A percentile compares a stretch with the other conserved stretches of the same genome.
These are phyloP conservation scores for Anguilla marmorata DNA, from an alignment of 2,797 vertebrate genomes.

Conservation along the genomic window DNA sequence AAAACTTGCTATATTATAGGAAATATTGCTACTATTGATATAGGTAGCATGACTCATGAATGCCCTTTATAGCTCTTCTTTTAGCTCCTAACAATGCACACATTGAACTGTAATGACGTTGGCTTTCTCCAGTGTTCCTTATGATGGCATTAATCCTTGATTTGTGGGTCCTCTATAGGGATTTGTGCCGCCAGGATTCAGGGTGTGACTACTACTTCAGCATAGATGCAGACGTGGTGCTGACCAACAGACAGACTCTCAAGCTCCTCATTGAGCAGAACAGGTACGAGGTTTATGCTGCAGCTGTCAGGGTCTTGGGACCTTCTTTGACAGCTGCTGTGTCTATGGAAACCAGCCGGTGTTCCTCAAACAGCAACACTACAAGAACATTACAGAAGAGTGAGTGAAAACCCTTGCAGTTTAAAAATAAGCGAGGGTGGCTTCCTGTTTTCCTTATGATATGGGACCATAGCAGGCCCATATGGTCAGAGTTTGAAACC, in stretches of 20 bases:
- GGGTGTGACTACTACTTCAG: slow-evolving; percentile 90
- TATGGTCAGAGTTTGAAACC: slow-evolving; percentile 53
- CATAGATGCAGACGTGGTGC: slow-evolving; percentile 91
- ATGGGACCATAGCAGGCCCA: slow-evolving; percentile 51
- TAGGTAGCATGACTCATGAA: neutral
- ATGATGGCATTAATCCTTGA: neutral
- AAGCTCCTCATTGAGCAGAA: slow-evolving; percentile 95
- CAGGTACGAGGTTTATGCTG: slow-evolving; percentile 73
- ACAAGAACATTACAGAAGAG: slow-evolving; percentile 57
- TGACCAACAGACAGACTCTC: slow-evolving; percentile 89
- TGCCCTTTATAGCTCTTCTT: neutral
- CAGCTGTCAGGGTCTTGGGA: slow-evolving; percentile 20
- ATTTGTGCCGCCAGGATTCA: slow-evolving; percentile 85
- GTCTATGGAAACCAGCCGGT: slow-evolving; percentile 43
- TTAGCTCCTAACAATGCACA: neutral
- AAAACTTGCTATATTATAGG: neutral
- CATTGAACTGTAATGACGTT: neutral
- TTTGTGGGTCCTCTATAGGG: slow-evolving; percentile 69
- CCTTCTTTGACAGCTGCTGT: slow-evolving; percentile 39
- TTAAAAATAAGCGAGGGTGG: slow-evolving; percentile 63
- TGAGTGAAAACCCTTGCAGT: slow-evolving; percentile 47
- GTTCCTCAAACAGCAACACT: slow-evolving; percentile 57
- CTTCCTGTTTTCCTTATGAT: slow-evolving; percentile 61
- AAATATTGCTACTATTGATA: neutral
- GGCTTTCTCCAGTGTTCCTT: neutral